Evolutionary conservation across 2,797 vertebrate genomes (phyloP).

Genomic region (Parauchenoglanis punctatus): DNA sequence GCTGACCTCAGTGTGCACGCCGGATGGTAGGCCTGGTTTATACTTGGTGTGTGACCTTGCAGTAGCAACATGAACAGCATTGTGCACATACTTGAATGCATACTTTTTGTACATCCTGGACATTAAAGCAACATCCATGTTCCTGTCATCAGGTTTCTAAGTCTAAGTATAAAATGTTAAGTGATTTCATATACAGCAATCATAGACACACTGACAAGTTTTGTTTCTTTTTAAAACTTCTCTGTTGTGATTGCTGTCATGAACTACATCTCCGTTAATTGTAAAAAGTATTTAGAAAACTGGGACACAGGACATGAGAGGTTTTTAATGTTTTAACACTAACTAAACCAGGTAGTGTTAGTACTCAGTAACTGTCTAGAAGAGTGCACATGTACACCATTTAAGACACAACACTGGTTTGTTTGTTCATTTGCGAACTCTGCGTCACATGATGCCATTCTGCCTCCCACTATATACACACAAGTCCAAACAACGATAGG

Average conservation of each 20-base stretch:
- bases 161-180: not conserved
- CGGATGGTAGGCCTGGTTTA: slow-evolving; percentile 75
- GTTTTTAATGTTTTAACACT: not conserved
- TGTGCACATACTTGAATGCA: not conserved
- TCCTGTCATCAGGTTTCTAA: not conserved
- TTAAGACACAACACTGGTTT: not conserved
- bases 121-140: not conserved
- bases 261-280: not conserved
- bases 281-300: not conserved
- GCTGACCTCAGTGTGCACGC: slow-evolving; percentile 73
- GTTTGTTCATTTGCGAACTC: not conserved
- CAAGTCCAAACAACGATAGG: not conserved
- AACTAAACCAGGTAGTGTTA: not conserved
- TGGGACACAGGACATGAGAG: not conserved
- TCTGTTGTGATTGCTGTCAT: not conserved
- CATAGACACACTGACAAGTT: not conserved
- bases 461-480: not conserved
- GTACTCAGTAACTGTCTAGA: not conserved
- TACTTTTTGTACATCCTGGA: not conserved
- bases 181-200: not conserved
- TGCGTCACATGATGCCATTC: not conserved
- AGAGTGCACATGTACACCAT: not conserved
- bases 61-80: not conserved
- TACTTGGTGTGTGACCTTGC: not conserved
- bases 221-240: not conserved